Percentiles rank a stretch among this genome's conserved stretches.
phyloP scores from a whole-genome alignment of 23 tunicate species.

The Trididemnum clinides region DNA sequence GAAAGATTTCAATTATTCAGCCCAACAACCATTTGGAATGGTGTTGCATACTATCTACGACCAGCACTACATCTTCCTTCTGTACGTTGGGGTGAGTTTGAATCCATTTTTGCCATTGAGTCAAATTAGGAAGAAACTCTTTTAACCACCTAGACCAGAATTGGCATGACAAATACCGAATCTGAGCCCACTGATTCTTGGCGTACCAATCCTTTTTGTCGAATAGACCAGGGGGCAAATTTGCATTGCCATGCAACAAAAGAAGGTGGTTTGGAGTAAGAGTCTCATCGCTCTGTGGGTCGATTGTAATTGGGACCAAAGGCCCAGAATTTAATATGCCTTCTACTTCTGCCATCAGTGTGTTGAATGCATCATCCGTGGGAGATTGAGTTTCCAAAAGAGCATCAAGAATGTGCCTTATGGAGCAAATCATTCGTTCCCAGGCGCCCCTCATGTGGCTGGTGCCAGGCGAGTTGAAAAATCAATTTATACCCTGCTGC shows the following conservation, averaged over 20 bases:
- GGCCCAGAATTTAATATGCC: conserved; percentile 16
- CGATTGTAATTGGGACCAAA: conserved; percentile 8
- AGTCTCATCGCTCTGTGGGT: conserved; percentile 29
- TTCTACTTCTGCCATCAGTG: conserved; percentile 25
- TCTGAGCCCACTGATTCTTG: conserved; percentile 7
- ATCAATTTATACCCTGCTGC: too few species aligned
- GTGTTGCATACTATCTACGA: neutral
- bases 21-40: neutral
- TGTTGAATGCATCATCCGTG: conserved; percentile 16
- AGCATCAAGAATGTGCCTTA: conserved; percentile 16
- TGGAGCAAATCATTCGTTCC: conserved; percentile 59
- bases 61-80: neutral
- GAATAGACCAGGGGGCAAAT: conserved; percentile 28
- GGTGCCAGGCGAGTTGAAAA: too few species aligned
- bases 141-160: neutral
- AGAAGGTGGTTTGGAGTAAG: conserved; percentile 43
- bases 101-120: neutral
- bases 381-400: neutral
- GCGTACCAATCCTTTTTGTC: conserved; percentile 37
- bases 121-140: neutral
- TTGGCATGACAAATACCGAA: neutral
- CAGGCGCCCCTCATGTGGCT: conserved; percentile 51
- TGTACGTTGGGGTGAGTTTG: neutral
- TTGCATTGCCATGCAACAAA: neutral
- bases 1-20: neutral